These are phyloP conservation scores for Harpalus rufipes DNA, from an alignment of 2,888 invertebrate genomes.

Conservation along the genomic window DNA sequence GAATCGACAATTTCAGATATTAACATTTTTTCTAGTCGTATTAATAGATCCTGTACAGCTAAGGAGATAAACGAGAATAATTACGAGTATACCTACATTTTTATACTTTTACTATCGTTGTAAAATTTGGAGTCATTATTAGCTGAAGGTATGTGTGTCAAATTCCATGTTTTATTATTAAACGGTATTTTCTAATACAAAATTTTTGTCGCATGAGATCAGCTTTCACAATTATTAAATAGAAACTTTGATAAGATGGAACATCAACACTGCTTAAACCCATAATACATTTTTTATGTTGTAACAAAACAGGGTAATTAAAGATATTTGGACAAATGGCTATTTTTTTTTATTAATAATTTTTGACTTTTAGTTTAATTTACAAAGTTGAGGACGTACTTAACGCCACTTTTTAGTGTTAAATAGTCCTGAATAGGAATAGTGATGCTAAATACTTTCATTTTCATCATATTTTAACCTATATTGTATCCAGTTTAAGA, in stretches of 20 bases:
- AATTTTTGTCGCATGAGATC: slow-evolving; percentile 19
- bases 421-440: too few relatives aligned
- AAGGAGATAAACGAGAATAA: slow-evolving; percentile 4
- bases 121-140: slow-evolving; percentile 39
- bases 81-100: background rate
- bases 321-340: too few relatives aligned
- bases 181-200: slow-evolving; percentile 47
- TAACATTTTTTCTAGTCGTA: background rate
- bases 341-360: too few relatives aligned
- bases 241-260: slow-evolving; percentile 21
- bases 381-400: too few relatives aligned
- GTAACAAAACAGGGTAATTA: too few relatives aligned
- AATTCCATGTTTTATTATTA: slow-evolving; percentile 24
- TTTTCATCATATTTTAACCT: too few relatives aligned
- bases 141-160: slow-evolving; percentile 36
- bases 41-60: background rate
- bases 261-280: background rate
- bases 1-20: slow-evolving; percentile 2
- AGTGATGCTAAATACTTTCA: too few relatives aligned
- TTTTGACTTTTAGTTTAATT: too few relatives aligned
- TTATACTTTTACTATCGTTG: slow-evolving; percentile 47
- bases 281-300: too few relatives aligned
- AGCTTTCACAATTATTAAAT: slow-evolving; percentile 45
- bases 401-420: too few relatives aligned
- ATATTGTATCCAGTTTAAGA: too few relatives aligned